Evolutionary conservation across 35 echinoderm and acorn worm species (phyloP).

Genomic region (Ptychodera flava): DNA sequence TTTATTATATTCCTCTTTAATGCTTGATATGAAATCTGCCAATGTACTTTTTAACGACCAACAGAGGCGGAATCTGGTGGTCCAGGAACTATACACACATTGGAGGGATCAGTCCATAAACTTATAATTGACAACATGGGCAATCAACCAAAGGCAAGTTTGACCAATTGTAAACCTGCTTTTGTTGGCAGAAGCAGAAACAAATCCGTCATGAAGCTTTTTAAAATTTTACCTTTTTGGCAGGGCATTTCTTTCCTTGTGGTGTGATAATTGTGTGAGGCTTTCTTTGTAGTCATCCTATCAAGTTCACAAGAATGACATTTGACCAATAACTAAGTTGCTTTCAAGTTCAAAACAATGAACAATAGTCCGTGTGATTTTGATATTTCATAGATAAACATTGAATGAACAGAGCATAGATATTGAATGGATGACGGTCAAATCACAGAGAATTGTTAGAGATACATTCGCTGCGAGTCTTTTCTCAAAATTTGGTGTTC

Average conservation of each 20-base stretch:
- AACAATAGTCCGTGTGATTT: too few relatives aligned
- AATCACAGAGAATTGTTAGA: too few relatives aligned
- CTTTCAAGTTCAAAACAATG: too few relatives aligned
- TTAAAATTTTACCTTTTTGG: neutral
- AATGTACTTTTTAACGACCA: too few relatives aligned
- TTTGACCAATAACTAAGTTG: neutral
- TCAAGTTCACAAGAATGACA: neutral
- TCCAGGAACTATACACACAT: slow-evolving; percentile 50
- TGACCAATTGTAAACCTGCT: neutral
- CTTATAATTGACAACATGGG: slow-evolving; percentile 57
- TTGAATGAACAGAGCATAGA: too few relatives aligned
- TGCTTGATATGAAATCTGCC: too few relatives aligned
- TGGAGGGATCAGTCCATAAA: neutral
- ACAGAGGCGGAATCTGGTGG: slow-evolving; percentile 49
- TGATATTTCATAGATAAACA: too few relatives aligned
- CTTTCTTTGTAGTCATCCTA: too few relatives aligned
- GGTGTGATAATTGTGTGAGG: neutral
- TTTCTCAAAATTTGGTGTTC: too few relatives aligned
- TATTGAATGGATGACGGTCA: too few relatives aligned
- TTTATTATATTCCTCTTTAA: too few relatives aligned
- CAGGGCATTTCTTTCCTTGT: neutral
- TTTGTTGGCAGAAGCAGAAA: neutral
- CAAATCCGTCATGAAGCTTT: neutral
- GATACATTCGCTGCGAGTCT: too few relatives aligned
- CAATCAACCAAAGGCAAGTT: slow-evolving; percentile 44